These are phyloP conservation scores for Lasioglossum baleicum DNA, from an alignment of 1,140 invertebrate species.

Conservation along the genomic window DNA sequence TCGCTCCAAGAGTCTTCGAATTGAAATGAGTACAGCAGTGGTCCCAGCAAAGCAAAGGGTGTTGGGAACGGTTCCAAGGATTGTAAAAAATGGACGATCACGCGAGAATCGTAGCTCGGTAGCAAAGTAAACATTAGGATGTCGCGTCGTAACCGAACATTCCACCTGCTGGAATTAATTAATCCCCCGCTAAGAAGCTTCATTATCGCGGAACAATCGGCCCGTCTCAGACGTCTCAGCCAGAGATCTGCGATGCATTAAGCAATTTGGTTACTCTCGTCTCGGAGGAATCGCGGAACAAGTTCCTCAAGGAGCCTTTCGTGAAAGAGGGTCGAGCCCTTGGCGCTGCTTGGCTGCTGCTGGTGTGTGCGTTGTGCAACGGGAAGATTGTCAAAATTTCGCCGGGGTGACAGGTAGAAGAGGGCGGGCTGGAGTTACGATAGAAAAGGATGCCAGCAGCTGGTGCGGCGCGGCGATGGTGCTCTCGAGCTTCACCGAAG, in stretches of 20 bases:
- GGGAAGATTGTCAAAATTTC: constrained; percentile 40
- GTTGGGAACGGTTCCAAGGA: no score
- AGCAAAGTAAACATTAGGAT: no score
- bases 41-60: no score
- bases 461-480: background rate
- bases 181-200: constrained; percentile 43
- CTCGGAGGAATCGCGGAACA: constrained; percentile 38
- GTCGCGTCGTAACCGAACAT: constrained; percentile 16
- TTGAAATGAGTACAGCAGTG: no score
- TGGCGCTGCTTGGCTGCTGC: background rate
- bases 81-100: no score
- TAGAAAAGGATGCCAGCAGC: constrained; percentile 40
- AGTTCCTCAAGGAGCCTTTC: constrained; percentile 47
- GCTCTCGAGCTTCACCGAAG: constrained; percentile 22
- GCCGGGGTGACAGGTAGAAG: constrained; percentile 33
- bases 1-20: no score
- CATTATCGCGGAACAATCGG: constrained; percentile 54
- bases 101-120: no score
- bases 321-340: background rate
- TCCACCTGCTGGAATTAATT: constrained; percentile 48
- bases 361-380: constrained; percentile 23
- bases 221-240: constrained; percentile 36
- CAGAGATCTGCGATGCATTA: constrained; percentile 56
- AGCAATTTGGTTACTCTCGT: constrained; percentile 56
- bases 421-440: constrained; percentile 35